Evolutionary conservation across 2,888 invertebrate species (phyloP).

Genomic region (Apotomis betuletana): DNA sequence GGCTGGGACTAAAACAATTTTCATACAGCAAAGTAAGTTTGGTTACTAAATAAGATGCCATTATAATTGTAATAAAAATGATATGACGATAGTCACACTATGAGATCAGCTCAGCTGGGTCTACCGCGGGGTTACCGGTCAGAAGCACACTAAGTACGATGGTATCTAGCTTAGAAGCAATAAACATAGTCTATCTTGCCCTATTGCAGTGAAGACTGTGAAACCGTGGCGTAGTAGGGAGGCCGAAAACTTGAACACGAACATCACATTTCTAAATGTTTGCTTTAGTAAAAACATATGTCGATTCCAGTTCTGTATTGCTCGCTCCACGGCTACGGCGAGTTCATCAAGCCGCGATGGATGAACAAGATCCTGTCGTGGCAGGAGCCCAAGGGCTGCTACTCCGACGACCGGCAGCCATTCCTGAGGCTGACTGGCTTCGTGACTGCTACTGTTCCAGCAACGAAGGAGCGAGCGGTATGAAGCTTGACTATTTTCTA

Average conservation of each 20-base stretch:
- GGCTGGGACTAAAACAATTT: slow-evolving; percentile 72
- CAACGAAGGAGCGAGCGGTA: slow-evolving; percentile 63
- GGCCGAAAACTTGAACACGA: too few relatives aligned
- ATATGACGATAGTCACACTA: too few relatives aligned
- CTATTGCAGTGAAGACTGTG: too few relatives aligned
- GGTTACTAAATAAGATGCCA: too few relatives aligned
- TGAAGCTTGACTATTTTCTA: not conserved
- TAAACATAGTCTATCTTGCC: too few relatives aligned
- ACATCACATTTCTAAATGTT: too few relatives aligned
- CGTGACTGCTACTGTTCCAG: slow-evolving; percentile 55
- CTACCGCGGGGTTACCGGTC: too few relatives aligned
- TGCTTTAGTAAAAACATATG: not conserved
- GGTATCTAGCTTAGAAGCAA: too few relatives aligned
- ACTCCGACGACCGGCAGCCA: slow-evolving; percentile 72
- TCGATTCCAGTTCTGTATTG: slow-evolving; percentile 67
- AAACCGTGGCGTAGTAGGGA: too few relatives aligned
- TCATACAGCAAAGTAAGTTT: slow-evolving; percentile 76
- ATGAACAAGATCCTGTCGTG: slow-evolving; percentile 77
- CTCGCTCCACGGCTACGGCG: slow-evolving; percentile 75
- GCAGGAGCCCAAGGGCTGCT: slow-evolving; percentile 78
- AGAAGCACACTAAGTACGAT: too few relatives aligned
- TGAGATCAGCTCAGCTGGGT: too few relatives aligned
- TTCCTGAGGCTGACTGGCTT: slow-evolving; percentile 74
- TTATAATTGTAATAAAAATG: too few relatives aligned
- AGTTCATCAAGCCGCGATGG: slow-evolving; percentile 79